Evolutionary conservation across 2,888 invertebrate species (phyloP), one percentile per base, ranked within the genome.

Genomic region (Eilema griseolum): DNA sequence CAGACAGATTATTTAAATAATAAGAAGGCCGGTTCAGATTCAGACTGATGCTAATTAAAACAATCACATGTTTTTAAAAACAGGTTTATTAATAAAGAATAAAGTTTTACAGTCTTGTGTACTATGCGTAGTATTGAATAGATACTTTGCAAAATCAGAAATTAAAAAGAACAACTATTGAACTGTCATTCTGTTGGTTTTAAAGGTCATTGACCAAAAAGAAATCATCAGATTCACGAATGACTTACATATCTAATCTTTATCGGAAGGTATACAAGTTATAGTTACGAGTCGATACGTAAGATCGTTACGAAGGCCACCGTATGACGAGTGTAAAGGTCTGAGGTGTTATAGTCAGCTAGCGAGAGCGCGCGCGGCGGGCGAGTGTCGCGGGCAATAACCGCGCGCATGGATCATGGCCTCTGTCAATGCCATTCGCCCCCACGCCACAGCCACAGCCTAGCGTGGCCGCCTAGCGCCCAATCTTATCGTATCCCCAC

Each of bases 351-450:
- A 37, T 23, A 59, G 64, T 80, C 64, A 73, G 73, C 71, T 46
- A 70, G 71, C 79, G 78, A 75, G 71, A 77, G 76, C 76, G 85
- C 77, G 85, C 81, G 77, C 73, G 71, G 78, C 84, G 78, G 80
- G 81, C 85, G 83, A 83, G 82, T 62, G 70, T 76, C 70, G 89
- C 92, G 93, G 93, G 91, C 93, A 93, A 91, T 93, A 93, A 93
- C 93, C 93, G 93, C 91, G 84, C 89, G 79, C 83, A 70, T 76
- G 88, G 90, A 89, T 92, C 92, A 91, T 89, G 94, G 93, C 93
- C 94, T 93, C 93, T 90, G 90, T 92, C 93, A 93, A 93, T 93
- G 93, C 91, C 93, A 92, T 87, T 75, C 83, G 84, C 86, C 84
- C 82, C 80, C 77, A 77, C 76, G 83, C 76, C 79, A 75, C 73